Conservation (phyloP, 35 echinoderm and acorn worm species). For the Strongylocentrotus purpuratus region DNA sequence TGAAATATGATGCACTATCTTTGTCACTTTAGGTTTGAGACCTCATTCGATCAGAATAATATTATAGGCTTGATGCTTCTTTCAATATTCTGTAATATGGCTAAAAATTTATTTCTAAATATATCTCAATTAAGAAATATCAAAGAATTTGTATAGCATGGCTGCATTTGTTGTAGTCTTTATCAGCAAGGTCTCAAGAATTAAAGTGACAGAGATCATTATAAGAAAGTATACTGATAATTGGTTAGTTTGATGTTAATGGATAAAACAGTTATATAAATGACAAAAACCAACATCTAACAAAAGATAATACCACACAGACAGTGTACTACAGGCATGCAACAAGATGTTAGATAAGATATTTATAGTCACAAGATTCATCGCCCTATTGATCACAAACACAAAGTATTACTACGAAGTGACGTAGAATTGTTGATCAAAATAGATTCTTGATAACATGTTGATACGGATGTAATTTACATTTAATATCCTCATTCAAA, state of each 20-base stretch:
- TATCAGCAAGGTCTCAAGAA: neutral
- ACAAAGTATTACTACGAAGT: neutral
- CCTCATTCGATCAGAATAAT: neutral
- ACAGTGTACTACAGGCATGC: neutral
- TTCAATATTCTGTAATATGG: neutral
- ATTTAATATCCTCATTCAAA: too few species aligned
- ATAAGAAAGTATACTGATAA: neutral
- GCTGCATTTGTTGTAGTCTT: neutral
- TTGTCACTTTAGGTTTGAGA: neutral
- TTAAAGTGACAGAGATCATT: neutral
- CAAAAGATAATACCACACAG: neutral
- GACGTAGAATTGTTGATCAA: neutral
- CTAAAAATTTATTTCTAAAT: neutral
- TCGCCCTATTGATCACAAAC: neutral
- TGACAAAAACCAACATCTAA: neutral
- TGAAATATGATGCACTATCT: neutral
- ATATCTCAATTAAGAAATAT: neutral
- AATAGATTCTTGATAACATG: neutral
- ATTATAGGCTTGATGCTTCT: neutral
- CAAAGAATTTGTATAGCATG: neutral
- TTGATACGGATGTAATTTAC: neutral
- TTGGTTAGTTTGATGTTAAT: conserved; percentile 5
- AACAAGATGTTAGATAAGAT: neutral
- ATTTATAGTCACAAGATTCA: neutral
- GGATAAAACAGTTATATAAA: neutral